Base-by-base conservation (phyloP, 2,888 invertebrate species). In the Gryllus longicercus region DNA sequence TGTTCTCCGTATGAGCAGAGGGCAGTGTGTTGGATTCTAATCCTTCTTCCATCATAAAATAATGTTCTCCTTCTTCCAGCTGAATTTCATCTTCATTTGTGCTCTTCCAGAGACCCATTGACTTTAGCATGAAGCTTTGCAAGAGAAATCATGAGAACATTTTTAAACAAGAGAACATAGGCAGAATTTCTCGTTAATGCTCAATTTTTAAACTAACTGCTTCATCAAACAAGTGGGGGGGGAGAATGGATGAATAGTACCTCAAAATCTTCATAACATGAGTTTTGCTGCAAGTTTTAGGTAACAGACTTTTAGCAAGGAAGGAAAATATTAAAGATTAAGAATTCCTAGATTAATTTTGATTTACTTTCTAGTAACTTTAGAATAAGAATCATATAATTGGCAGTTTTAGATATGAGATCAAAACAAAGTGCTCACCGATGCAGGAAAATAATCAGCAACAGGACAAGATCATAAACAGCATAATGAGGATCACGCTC, bases 401-500 rank as follows among this genome's bases (percentile, higher is more conserved):
- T 38, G 25, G n/a, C 78, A 77, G 50, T 38, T 78, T 76, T 80
- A 80, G 74, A 75, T 38, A 38, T 8, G 8, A 38, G 5, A 38
- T 80, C 77, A 16, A 76, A 75, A 5, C 80, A 78, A 23, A 25
- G 18, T 76, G 84, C 84, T 85, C 89, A 95, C 95, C 98, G 92
- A 86, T 99, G 99, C 87, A 99, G 95, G 88, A 99, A 99, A 81
- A 99, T 93, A 75, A 97, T 94, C 82, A 99, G 90, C 21, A 99
- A 89, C 74, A 99, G 88, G 51, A 96, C 88, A 76, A 99, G 90
- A 87, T 99, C 99, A 78, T 82, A 82, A 50, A 94, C 90, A 0
- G 98, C 98, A 86, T 97, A 98, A 87, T 94, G 92, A 51, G 88
- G 87, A 76, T 87, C 86, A 86, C 94, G 91, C 87, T 97, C 96